phyloP scores from a whole-genome alignment of 1,140 invertebrate genomes.

The Ladona fulva region DNA sequence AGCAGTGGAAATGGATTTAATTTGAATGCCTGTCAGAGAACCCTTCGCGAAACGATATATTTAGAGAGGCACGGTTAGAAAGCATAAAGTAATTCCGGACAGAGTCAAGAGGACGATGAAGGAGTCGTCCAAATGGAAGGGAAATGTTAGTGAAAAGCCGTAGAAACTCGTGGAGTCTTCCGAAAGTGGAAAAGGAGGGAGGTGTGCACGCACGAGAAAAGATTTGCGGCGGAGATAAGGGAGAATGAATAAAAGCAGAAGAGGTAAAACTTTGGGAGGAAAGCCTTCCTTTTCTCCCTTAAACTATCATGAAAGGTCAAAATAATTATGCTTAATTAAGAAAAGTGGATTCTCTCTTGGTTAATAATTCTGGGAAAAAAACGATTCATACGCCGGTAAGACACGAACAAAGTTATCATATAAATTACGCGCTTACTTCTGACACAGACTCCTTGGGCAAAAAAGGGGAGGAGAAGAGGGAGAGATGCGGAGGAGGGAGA shows the following conservation, averaged over 20 bases:
- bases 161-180: background rate
- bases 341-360: background rate
- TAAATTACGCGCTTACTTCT: slow-evolving; percentile 1
- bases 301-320: slow-evolving; percentile 7
- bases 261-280: background rate
- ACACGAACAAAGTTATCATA: slow-evolving; percentile 10
- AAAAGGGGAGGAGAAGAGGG: background rate
- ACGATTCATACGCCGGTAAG: slow-evolving; percentile 2
- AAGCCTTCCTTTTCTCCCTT: background rate
- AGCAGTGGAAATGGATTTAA: too few species aligned
- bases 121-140: background rate
- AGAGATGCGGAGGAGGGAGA: background rate
- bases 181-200: background rate
- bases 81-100: too few species aligned
- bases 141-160: background rate
- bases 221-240: background rate
- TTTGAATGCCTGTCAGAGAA: too few species aligned
- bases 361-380: slow-evolving; percentile 2
- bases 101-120: too few species aligned
- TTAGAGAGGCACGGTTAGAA: too few species aligned
- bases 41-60: too few species aligned
- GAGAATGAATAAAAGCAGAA: background rate
- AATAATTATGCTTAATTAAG: slow-evolving; percentile 11
- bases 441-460: background rate
- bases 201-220: background rate